Conservation (phyloP, 2,113 vertebrate genomes). For the Phoxinus phoxinus region DNA sequence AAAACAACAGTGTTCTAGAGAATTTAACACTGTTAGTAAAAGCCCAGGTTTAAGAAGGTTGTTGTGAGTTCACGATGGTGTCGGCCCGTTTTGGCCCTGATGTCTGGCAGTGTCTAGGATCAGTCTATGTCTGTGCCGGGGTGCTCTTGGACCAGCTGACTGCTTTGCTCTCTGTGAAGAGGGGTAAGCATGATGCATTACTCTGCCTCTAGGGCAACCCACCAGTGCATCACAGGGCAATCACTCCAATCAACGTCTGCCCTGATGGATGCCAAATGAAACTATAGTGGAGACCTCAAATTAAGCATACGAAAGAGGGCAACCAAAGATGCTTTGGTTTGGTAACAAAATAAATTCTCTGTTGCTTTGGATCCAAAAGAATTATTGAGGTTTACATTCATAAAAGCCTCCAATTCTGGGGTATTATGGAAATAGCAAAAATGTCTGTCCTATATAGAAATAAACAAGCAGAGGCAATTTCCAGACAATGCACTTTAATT, state of each 20-base stretch:
- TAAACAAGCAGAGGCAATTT: not conserved
- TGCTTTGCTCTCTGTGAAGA: constrained; percentile 60
- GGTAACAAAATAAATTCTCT: constrained; percentile 3
- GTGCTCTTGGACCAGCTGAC: constrained; percentile 55
- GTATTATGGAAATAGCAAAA: not conserved
- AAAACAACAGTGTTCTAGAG: not conserved
- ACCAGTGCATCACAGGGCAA: constrained; percentile 69
- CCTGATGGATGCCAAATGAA: constrained; percentile 50
- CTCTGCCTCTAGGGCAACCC: constrained; percentile 64
- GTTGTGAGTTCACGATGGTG: constrained; percentile 16
- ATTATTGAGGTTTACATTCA: not conserved
- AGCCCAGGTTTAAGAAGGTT: not conserved
- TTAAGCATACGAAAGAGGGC: constrained; percentile 22
- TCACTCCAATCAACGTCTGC: constrained; percentile 68
- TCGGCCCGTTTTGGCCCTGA: constrained; percentile 10
- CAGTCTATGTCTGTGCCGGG: constrained; percentile 37
- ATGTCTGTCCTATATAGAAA: not conserved
- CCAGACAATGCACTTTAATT: not conserved
- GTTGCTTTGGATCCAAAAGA: not conserved
- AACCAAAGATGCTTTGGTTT: not conserved
- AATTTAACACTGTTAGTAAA: not conserved
- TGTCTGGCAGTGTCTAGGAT: constrained; percentile 43
- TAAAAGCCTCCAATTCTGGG: not conserved
- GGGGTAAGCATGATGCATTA: constrained; percentile 64
- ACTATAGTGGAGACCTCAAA: constrained; percentile 42